Base-by-base conservation (phyloP, 2,888 invertebrate genomes). In the Acholoe squamosa region DNA sequence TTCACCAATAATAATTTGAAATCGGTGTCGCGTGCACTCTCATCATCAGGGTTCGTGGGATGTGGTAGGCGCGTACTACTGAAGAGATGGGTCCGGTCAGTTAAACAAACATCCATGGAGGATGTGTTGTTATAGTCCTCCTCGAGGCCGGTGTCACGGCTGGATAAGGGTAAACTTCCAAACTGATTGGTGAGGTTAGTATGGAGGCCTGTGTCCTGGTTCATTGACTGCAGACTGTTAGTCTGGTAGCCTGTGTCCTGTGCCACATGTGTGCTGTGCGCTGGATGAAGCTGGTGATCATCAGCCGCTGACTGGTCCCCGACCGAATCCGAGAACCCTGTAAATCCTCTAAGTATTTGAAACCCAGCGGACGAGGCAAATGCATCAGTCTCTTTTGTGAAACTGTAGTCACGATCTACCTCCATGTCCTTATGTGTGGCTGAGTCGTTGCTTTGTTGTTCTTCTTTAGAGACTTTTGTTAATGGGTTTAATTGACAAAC, bases 241-340 rank as follows among this genome's bases (percentile, higher is more conserved):
- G 94, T 95, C 90, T 95, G 94, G 91, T 95, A 95, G 22, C 95
- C 95, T 51, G 95, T 95, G 91, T 95, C 95, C 91, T 94, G 94
- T 10, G 54, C 56, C 86, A 86, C 86, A 84, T 54, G 80, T 0
- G 86, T 86, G 54, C 86, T 86, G 33, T 86, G 86, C 12, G 86
- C 86, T 1, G 86, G 86, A n/a, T 54, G 86, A 1, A 14, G 10
- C 14, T 51, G 14, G 12, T 25, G 54, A 7, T 86, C 86, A 12
- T 54, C 86, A 7, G 14, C 86, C 12, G 56, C 86, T 3, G 71
- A 84, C 76, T 76, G 77, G 31, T 89, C 43, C 28, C 25, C 34
- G 34, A 25, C 33, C 33, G 90, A 52, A 54, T 80, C 33, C 31
- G 56, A 52, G 90, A 90, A 86, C 14, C 31, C 86, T 0, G 52